Percentiles rank a stretch among this genome's conserved stretches.
Evolutionary conservation across 2,113 vertebrate genomes (phyloP).

Genomic region (Amazona vittata): DNA sequence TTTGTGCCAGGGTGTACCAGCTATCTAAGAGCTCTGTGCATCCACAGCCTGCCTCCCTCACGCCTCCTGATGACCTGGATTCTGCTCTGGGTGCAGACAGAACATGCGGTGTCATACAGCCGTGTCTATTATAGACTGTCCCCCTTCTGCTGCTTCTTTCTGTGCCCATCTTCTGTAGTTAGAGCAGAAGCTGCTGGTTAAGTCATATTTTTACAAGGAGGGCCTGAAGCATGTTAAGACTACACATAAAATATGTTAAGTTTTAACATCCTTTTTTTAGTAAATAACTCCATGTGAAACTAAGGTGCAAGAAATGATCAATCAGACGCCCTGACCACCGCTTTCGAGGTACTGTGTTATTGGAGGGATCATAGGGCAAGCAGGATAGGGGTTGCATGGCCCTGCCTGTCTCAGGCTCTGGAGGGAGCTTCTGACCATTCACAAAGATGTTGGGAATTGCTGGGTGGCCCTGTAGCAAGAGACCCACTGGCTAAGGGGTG

Average conservation of each 20-base stretch:
- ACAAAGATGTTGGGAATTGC: rapidly evolving
- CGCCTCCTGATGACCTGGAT: rapidly evolving
- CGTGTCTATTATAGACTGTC: rapidly evolving
- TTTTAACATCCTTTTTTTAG: not conserved
- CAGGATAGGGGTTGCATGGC: not conserved
- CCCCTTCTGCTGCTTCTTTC: not conserved
- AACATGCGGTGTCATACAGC: rapidly evolving
- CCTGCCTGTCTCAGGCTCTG: not conserved
- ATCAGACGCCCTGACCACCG: rapidly evolving
- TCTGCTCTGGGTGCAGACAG: not conserved
- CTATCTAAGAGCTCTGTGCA: not conserved
- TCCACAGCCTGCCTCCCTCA: not conserved
- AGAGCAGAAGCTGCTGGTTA: not conserved
- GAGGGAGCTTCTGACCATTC: not conserved
- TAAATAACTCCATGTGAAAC: not conserved
- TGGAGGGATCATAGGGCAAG: not conserved
- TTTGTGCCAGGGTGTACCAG: not conserved
- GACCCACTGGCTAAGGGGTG: not conserved
- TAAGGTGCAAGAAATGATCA: not conserved
- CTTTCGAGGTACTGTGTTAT: not conserved
- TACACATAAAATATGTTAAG: not conserved
- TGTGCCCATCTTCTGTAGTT: not conserved
- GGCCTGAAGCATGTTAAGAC: not conserved
- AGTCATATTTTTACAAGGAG: not conserved
- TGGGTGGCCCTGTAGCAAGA: rapidly evolving